Evolutionary conservation across 2,888 invertebrate genomes (phyloP), one percentile per base, ranked within the genome.

Genomic region (Electrophaes corylata): DNA sequence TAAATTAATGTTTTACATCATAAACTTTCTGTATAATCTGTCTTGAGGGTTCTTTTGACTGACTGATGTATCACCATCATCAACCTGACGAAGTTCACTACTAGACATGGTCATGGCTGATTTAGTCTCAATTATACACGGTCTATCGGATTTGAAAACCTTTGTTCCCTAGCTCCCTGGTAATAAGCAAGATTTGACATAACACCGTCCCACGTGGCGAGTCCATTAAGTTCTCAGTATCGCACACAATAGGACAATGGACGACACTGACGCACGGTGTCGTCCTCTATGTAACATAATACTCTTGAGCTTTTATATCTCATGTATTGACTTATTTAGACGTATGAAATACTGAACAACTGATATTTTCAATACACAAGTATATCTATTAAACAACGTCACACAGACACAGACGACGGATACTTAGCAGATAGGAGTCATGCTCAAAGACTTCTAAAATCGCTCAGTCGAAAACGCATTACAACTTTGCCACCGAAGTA

Each of bases 171-270:
- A n/a, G n/a, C n/a, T n/a, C n/a, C n/a, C n/a, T n/a, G n/a, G n/a
- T 20, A 18, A 31, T 20, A 54, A 33, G 23, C 40, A 26, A 26
- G 37, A 14, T 48, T 41, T 37, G 11, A 20, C 11, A 50, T n/a
- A 47, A 40, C 54, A 45, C 19, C 41, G 44, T 43, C 39, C 6
- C 31, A 51, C 61, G 70, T 65, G 69, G 68, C 72, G 68, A 76
- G 79, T 86, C 90, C 90, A 91, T 91, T 91, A 91, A 79, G 83
- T 78, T 83, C 84, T 89, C 87, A 83, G 77, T 85, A 79, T 84
- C 86, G 79, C 79, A 81, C 69, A 82, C 83, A 84, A 80, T 76
- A 63, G 77, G 69, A 88, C 84, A 87, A 86, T 80, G 75, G 81
- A 67, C 66, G 75, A 29, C 54, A 12, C 19, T 19, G 35, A 68